Percentiles rank a stretch among this genome's conserved stretches.
These are phyloP conservation scores for Microtus montanus DNA, from an alignment of 2,113 vertebrate genomes.

Conservation along the genomic window DNA sequence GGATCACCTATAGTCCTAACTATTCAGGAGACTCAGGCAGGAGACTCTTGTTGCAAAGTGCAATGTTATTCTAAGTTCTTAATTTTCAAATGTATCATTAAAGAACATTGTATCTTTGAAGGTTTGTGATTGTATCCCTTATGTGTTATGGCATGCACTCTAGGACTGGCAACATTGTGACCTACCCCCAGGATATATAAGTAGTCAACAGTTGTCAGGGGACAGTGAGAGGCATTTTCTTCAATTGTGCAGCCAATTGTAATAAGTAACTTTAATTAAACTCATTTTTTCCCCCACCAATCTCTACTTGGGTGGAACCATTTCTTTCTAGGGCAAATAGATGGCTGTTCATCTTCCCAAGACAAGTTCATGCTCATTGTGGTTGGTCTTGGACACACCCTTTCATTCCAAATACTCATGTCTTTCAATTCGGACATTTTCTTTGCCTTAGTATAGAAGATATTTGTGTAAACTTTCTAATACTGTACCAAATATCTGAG, in stretches of 20 bases:
- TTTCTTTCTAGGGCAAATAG: neutral
- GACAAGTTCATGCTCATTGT: neutral
- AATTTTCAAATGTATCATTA: neutral
- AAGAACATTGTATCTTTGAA: neutral
- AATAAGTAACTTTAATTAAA: neutral
- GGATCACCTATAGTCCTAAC: no score
- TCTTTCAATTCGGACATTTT: neutral
- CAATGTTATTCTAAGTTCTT: neutral
- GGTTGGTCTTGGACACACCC: neutral
- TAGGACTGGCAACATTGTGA: neutral
- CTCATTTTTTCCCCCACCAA: neutral
- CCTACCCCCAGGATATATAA: neutral
- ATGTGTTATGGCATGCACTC: neutral
- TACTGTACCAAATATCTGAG: neutral
- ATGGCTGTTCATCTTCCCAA: neutral
- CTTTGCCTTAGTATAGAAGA: neutral
- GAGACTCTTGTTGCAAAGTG: neutral
- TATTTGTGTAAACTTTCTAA: neutral
- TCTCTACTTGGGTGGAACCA: neutral
- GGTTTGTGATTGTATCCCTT: neutral
- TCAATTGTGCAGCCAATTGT: neutral
- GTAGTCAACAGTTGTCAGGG: neutral
- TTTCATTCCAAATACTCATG: neutral
- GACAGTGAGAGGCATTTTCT: neutral
- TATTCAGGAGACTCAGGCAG: no score